Percentiles rank a stretch among this genome's conserved stretches.
Conservation (phyloP, 2,888 invertebrate species). For the Cheilosia impressa region DNA sequence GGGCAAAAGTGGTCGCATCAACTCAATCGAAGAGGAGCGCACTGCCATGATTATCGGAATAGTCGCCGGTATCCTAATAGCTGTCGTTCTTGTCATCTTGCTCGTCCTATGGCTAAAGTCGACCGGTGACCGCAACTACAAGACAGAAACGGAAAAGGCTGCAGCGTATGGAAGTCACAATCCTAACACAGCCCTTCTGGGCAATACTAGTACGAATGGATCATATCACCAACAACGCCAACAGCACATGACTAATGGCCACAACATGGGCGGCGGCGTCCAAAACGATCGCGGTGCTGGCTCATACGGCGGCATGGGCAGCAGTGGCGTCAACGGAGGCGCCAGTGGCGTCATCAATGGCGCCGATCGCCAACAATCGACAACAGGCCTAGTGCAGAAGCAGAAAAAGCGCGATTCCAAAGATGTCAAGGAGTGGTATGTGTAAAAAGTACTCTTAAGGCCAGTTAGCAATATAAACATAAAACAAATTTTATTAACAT, state of each 20-base stretch:
- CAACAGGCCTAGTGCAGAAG: constrained; percentile 84
- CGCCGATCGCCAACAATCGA: constrained; percentile 83
- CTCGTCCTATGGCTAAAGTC: constrained; percentile 94
- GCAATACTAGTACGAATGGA: constrained; percentile 85
- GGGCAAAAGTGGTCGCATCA: constrained; percentile 85
- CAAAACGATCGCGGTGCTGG: constrained; percentile 74
- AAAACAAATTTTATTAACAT: constrained; percentile 23
- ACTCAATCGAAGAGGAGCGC: constrained; percentile 89
- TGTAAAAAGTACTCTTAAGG: constrained; percentile 85
- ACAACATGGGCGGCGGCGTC: constrained; percentile 64
- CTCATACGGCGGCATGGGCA: constrained; percentile 79
- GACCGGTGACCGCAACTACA: constrained; percentile 95
- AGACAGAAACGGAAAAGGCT: constrained; percentile 93
- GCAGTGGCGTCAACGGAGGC: constrained; percentile 78
- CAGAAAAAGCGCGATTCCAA: constrained; percentile 91
- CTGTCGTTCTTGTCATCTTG: constrained; percentile 94
- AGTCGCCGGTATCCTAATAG: constrained; percentile 95
- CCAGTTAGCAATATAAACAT: constrained; percentile 50
- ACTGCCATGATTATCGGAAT: constrained; percentile 93
- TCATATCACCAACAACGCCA: constrained; percentile 84
- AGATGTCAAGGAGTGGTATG: constrained; percentile 98
- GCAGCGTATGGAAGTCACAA: constrained; percentile 87
- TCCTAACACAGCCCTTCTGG: constrained; percentile 91
- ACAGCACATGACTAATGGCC: constrained; percentile 79
- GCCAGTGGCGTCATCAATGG: constrained; percentile 78